Evolutionary conservation across 2,888 invertebrate genomes (phyloP).

Genomic region (Amitus sp.): DNA sequence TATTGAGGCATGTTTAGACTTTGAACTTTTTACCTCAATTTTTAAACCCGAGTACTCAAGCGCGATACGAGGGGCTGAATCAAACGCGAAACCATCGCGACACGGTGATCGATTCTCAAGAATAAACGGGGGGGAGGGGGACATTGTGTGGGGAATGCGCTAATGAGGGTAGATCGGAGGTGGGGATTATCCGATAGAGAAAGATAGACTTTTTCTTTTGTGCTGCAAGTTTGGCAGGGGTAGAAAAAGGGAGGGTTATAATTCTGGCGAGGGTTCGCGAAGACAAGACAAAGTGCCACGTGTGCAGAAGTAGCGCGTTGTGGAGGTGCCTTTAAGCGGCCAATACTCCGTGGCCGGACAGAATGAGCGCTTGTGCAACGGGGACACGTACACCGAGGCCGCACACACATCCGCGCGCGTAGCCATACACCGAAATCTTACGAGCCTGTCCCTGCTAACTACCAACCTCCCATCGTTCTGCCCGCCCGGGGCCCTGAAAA

Average conservation of each 20-base stretch:
- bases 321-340: slow-evolving; percentile 40
- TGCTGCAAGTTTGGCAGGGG: slow-evolving; percentile 28
- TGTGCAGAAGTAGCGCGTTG: too few species aligned
- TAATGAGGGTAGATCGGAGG: slow-evolving; percentile 31
- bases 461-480: slow-evolving; percentile 59
- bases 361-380: slow-evolving; percentile 43
- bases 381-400: slow-evolving; percentile 13
- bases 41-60: background rate
- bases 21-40: too few species aligned
- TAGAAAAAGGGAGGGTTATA: slow-evolving; percentile 16
- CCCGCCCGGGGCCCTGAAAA: slow-evolving; percentile 62
- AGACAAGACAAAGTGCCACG: slow-evolving; percentile 3
- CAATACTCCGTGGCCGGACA: slow-evolving; percentile 45
- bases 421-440: slow-evolving; percentile 58
- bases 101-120: slow-evolving; percentile 35
- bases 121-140: slow-evolving; percentile 8
- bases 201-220: slow-evolving; percentile 33
- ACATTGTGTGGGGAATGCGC: slow-evolving; percentile 33
- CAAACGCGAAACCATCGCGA: slow-evolving; percentile 24
- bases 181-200: slow-evolving; percentile 21
- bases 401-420: slow-evolving; percentile 11
- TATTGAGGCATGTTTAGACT: too few species aligned
- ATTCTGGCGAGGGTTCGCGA: slow-evolving; percentile 20
- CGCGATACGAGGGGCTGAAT: background rate
- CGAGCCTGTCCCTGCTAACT: slow-evolving; percentile 60